Conservation (phyloP, 2,888 invertebrate genomes). For the Napeogenes inachia region DNA sequence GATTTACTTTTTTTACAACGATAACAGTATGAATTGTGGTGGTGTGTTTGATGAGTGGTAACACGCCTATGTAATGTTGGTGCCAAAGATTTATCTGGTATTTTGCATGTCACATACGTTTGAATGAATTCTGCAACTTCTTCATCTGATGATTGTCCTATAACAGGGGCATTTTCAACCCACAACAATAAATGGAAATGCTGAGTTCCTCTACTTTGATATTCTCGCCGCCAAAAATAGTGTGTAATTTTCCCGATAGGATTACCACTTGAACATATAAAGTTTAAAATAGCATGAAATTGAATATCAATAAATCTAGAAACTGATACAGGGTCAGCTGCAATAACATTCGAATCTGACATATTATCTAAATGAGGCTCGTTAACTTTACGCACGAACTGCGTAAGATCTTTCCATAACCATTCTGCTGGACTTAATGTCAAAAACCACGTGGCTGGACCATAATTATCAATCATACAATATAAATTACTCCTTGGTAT, state of each 20-base stretch:
- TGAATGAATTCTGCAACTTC: constrained; percentile 36
- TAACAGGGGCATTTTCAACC: no score
- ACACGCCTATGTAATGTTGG: constrained; percentile 35
- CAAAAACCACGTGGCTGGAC: constrained; percentile 17
- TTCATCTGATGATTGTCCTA: constrained; percentile 24
- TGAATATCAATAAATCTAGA: constrained; percentile 41
- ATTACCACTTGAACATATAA: constrained; percentile 24
- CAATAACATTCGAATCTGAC: constrained; percentile 34
- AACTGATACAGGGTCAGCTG: constrained; percentile 39
- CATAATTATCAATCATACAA: constrained; percentile 35
- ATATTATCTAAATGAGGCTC: no score
- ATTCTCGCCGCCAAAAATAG: constrained; percentile 27
- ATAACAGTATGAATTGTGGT: constrained; percentile 34
- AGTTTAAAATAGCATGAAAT: constrained; percentile 39
- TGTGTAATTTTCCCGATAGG: constrained; percentile 35
- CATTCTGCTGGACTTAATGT: neutral
- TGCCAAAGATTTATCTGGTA: constrained; percentile 26
- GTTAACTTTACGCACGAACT: no score
- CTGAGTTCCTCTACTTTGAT: no score
- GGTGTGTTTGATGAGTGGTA: constrained; percentile 31
- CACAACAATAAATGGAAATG: no score
- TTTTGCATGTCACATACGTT: constrained; percentile 28
- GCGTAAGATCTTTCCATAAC: neutral
- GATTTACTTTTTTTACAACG: constrained; percentile 34
- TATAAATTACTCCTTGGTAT: constrained; percentile 32